Evolutionary conservation across 2,113 vertebrate genomes (phyloP).

Genomic region (Gnathonemus longibarbis): DNA sequence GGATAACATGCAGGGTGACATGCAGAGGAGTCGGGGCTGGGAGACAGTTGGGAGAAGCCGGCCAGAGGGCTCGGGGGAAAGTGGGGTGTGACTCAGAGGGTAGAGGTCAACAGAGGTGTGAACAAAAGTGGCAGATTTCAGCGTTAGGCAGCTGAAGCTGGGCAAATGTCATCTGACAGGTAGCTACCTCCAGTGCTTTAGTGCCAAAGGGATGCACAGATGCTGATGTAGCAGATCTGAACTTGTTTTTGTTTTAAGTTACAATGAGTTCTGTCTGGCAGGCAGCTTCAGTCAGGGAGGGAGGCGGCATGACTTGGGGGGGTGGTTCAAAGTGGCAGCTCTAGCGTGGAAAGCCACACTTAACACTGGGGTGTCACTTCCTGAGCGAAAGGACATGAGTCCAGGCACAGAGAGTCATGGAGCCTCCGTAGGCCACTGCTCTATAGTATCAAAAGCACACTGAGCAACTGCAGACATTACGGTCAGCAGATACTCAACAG

Average conservation of each 20-base stretch:
- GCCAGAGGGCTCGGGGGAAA: neutral
- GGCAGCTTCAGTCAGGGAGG: neutral
- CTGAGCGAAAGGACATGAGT: neutral
- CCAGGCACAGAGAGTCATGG: neutral
- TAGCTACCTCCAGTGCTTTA: neutral
- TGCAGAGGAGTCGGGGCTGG: neutral
- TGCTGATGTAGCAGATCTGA: neutral
- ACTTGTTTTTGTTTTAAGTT: neutral
- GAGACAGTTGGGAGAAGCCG: neutral
- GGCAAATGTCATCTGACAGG: neutral
- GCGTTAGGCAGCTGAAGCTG: neutral
- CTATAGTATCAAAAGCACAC: neutral
- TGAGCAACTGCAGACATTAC: neutral
- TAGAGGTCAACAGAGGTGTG: neutral
- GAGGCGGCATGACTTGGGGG: neutral
- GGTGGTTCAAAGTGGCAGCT: slow-evolving; percentile 11
- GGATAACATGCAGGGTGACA: neutral
- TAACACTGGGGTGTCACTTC: slow-evolving; percentile 12
- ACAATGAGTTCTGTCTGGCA: neutral
- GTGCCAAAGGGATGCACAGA: neutral
- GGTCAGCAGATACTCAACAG: neutral
- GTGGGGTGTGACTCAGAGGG: neutral
- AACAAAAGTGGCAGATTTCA: neutral
- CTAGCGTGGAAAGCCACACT: slow-evolving; percentile 6
- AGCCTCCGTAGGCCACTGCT: neutral